Evolutionary conservation across 2,888 invertebrate genomes (phyloP).

Genomic region (Leptopilina drosophilae): DNA sequence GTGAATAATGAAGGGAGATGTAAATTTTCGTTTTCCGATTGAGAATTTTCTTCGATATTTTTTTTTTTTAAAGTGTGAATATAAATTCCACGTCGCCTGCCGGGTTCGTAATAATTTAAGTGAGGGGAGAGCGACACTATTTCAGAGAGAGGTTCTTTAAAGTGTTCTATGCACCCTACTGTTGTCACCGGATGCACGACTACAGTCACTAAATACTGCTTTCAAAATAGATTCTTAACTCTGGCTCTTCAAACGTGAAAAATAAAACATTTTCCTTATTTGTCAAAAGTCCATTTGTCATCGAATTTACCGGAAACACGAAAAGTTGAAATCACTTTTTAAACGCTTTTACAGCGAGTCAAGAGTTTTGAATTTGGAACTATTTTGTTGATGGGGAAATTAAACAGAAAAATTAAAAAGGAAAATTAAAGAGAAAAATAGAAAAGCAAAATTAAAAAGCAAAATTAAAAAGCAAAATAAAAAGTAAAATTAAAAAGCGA

Average conservation of each 20-base stretch:
- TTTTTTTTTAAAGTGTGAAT: neutral
- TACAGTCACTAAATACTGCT: constrained; percentile 23
- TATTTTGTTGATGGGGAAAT: too few relatives aligned
- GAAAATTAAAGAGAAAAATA: too few relatives aligned
- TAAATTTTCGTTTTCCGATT: neutral
- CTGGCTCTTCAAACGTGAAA: constrained; percentile 6
- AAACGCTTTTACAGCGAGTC: too few relatives aligned
- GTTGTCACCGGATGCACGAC: constrained; percentile 37
- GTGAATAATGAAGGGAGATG: neutral
- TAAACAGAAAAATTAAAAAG: too few relatives aligned
- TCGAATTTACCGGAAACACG: neutral
- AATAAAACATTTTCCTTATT: neutral
- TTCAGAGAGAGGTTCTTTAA: constrained; percentile 1
- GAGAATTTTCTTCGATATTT: neutral
- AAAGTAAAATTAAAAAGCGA: too few relatives aligned
- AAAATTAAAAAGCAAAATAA: too few relatives aligned
- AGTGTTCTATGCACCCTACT: constrained; percentile 8
- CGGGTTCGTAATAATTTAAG: constrained; percentile 19
- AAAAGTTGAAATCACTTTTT: too few relatives aligned
- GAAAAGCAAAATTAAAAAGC: too few relatives aligned
- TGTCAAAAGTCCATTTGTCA: neutral
- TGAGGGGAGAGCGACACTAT: constrained; percentile 9
- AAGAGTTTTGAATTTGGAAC: too few relatives aligned
- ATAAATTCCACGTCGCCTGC: neutral
- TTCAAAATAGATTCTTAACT: constrained; percentile 28